A percentile compares a stretch with the other conserved stretches of the same genome.
phyloP scores from a whole-genome alignment of 1,140 invertebrate genomes.

The Scylla paramamosain region DNA sequence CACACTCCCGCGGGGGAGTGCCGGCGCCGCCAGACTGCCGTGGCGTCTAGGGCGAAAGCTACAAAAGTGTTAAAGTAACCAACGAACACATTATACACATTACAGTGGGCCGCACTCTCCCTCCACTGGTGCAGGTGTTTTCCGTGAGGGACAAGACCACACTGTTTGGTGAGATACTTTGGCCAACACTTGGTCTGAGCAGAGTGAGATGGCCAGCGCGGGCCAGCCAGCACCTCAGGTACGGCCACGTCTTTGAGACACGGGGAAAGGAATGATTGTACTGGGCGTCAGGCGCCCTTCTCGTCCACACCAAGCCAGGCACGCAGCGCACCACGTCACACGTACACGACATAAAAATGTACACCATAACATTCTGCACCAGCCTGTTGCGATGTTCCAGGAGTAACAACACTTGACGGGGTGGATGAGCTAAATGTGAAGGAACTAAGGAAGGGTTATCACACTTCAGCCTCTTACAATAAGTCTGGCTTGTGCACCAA shows the following conservation, averaged over 20 bases:
- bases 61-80: background rate
- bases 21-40: background rate
- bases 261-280: conserved; percentile 53
- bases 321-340: background rate
- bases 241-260: conserved; percentile 31
- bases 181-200: conserved; percentile 35
- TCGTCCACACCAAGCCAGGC: background rate
- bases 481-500: background rate
- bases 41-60: background rate
- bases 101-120: background rate
- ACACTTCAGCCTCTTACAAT: background rate
- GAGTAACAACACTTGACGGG: background rate
- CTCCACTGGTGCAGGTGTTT: background rate
- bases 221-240: background rate
- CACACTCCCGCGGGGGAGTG: background rate
- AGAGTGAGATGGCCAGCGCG: background rate
- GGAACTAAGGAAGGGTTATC: background rate
- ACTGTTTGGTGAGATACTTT: background rate
- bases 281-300: conserved; percentile 14
- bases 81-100: background rate
- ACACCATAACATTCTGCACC: conserved; percentile 32
- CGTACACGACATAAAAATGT: conserved; percentile 16
- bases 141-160: background rate
- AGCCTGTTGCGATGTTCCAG: background rate
- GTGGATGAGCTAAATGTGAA: background rate